phyloP scores from a whole-genome alignment of 37 sponge, comb jelly and placozoan genomes.

The Halichondria panicea region DNA sequence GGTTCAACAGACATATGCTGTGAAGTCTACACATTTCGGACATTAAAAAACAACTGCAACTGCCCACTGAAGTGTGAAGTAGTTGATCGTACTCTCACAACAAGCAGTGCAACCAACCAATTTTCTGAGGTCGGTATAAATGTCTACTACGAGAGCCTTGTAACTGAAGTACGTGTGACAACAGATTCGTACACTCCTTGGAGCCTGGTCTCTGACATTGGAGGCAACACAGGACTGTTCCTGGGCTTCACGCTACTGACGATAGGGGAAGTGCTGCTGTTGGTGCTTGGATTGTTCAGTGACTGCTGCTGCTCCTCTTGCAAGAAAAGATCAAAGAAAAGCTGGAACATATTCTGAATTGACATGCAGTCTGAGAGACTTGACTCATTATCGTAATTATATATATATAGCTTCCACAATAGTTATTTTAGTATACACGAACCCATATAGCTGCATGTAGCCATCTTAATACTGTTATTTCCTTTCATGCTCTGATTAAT shows the following conservation, averaged over 20 bases:
- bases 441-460: no score
- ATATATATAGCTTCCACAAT: no score
- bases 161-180: slow-evolving; percentile 3
- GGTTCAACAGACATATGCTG: slow-evolving; percentile 1
- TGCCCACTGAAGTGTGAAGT: slow-evolving; percentile 10
- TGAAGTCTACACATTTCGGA: not conserved
- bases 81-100: not conserved
- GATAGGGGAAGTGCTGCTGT: slow-evolving; percentile 2
- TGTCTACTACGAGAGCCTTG: slow-evolving; percentile 8
- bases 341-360: no score
- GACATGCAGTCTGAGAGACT: no score
- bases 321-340: no score
- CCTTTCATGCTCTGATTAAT: no score
- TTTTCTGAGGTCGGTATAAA: not conserved
- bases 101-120: slow-evolving; percentile 6
- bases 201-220: slow-evolving; percentile 46
- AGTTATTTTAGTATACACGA: no score
- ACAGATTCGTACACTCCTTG: slow-evolving; percentile 26
- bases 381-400: no score
- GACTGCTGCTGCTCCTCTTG: slow-evolving; percentile 24
- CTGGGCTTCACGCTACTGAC: slow-evolving; percentile 34
- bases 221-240: slow-evolving; percentile 54
- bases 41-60: not conserved
- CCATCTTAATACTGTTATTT: no score
- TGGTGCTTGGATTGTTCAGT: slow-evolving; percentile 11